These are phyloP conservation scores for Sphecodes monilicornis DNA, from an alignment of 2,888 invertebrate species.

Conservation along the genomic window DNA sequence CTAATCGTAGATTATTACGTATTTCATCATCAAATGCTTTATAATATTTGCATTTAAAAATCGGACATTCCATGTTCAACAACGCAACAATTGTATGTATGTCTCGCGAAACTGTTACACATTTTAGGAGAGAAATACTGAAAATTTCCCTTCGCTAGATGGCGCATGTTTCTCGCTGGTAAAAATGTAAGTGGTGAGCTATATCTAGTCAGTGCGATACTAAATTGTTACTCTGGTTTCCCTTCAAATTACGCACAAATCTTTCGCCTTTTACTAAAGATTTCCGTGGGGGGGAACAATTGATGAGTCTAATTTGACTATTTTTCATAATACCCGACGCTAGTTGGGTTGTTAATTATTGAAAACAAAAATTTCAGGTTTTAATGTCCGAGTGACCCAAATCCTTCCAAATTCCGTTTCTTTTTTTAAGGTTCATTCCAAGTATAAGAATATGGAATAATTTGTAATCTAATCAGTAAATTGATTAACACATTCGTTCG, in stretches of 20 bases:
- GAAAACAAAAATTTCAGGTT: not conserved
- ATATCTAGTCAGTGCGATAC: not conserved
- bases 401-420: not conserved
- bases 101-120: not conserved
- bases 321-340: not conserved
- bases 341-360: not conserved
- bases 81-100: not conserved
- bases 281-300: slow-evolving; percentile 83
- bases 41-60: too few species aligned
- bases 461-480: too few species aligned
- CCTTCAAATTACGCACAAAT: slow-evolving; percentile 84
- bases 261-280: slow-evolving; percentile 86
- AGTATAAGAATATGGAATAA: too few species aligned
- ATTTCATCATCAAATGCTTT: too few species aligned
- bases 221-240: slow-evolving; percentile 79
- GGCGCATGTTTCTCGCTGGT: not conserved
- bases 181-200: not conserved
- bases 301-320: slow-evolving; percentile 75
- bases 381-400: not conserved
- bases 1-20: too few species aligned
- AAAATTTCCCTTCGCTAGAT: not conserved
- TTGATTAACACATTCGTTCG: too few species aligned
- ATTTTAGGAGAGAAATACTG: not conserved
- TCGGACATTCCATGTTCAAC: too few species aligned
- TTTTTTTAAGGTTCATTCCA: not conserved